These are phyloP conservation scores for Xenentodon cancila DNA, from an alignment of 2,797 vertebrate species.

Conservation along the genomic window DNA sequence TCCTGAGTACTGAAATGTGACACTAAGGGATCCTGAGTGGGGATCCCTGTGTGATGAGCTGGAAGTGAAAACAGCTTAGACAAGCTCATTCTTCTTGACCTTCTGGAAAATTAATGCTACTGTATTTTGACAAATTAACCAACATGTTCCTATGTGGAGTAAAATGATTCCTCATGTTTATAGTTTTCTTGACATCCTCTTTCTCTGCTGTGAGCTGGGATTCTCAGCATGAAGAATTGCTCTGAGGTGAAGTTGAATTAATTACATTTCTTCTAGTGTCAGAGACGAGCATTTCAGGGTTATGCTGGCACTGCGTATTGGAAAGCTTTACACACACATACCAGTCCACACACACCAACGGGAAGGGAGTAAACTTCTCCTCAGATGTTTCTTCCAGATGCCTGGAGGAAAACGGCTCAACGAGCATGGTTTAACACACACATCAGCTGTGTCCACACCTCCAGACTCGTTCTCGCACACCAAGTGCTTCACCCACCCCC, in stretches of 20 bases:
- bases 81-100: too few relatives aligned
- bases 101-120: too few relatives aligned
- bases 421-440: conserved; percentile 34
- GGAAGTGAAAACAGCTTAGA: too few relatives aligned
- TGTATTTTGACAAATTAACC: too few relatives aligned
- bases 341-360: conserved; percentile 7
- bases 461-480: conserved; percentile 48
- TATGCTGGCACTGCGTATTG: background rate
- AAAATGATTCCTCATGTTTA: too few relatives aligned
- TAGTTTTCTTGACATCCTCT: too few relatives aligned
- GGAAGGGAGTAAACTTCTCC: conserved; percentile 28
- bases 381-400: conserved; percentile 56
- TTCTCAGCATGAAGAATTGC: background rate
- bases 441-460: conserved; percentile 33
- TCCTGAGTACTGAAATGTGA: too few relatives aligned
- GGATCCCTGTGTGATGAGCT: too few relatives aligned
- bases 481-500: conserved; percentile 54
- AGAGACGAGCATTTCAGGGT: background rate
- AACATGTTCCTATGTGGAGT: too few relatives aligned
- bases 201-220: too few relatives aligned
- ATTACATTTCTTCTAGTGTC: background rate
- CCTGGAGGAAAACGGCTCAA: conserved; percentile 50
- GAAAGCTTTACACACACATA: background rate
- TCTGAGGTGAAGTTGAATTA: conserved; percentile 6
- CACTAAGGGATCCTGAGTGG: too few relatives aligned